These are phyloP conservation scores for Protaetia brevitarsis DNA, from an alignment of 1,140 invertebrate genomes.

Conservation along the genomic window DNA sequence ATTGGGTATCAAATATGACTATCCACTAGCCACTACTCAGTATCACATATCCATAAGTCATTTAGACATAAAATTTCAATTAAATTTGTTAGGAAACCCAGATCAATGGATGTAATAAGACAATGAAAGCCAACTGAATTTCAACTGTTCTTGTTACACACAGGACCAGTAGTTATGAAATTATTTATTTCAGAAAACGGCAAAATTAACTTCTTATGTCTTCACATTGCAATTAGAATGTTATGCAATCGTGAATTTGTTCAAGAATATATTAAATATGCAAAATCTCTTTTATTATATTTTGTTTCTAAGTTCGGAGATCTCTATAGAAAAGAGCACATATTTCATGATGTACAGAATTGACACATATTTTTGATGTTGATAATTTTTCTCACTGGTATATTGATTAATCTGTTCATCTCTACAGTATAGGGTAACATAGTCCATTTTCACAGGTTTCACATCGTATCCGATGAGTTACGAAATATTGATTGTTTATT, in stretches of 20 bases:
- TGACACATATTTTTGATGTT: not conserved
- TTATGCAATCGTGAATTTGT: constrained; percentile 22
- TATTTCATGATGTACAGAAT: not conserved
- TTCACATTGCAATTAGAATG: constrained; percentile 27
- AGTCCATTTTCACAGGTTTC: not conserved
- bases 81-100: constrained; percentile 30
- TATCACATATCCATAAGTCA: constrained; percentile 24
- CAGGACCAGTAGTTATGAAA: constrained; percentile 29
- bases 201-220: constrained; percentile 30
- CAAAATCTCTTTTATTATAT: not conserved
- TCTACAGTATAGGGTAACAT: not conserved
- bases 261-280: not conserved
- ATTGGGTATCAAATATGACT: constrained; percentile 1
- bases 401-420: not conserved
- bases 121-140: constrained; percentile 33
- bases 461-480: too few relatives aligned
- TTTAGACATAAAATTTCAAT: constrained; percentile 22
- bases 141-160: constrained; percentile 33
- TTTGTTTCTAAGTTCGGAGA: not conserved
- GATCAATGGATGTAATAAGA: constrained; percentile 26
- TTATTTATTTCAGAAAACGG: constrained; percentile 24
- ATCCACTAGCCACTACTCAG: not conserved
- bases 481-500: not conserved
- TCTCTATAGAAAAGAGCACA: not conserved
- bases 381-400: not conserved